A percentile compares a stretch with the other conserved stretches of the same genome.
phyloP scores from a whole-genome alignment of 2,113 vertebrate genomes.

The Anguilla japonica region DNA sequence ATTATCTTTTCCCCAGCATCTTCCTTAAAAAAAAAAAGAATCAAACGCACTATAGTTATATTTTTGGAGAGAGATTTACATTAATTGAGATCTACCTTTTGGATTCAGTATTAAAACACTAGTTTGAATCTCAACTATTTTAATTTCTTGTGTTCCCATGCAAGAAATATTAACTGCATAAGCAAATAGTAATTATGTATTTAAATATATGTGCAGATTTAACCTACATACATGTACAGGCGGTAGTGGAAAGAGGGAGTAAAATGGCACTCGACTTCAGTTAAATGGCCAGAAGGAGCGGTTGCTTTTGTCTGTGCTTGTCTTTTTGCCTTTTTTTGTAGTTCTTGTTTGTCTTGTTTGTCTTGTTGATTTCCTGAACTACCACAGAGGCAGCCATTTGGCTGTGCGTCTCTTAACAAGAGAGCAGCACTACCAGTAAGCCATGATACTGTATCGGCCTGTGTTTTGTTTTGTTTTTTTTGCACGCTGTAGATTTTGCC shows the following conservation, averaged over 20 bases:
- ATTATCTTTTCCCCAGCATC: neutral
- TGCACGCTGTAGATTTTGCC: constrained; percentile 10
- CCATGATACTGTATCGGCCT: constrained; percentile 1
- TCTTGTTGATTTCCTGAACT: neutral
- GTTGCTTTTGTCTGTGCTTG: neutral
- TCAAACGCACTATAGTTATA: neutral
- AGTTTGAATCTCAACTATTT: neutral
- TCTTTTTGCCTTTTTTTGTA: neutral
- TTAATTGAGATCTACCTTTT: neutral
- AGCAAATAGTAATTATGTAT: neutral
- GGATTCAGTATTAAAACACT: neutral
- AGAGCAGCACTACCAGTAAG: neutral
- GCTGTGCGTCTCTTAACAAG: neutral
- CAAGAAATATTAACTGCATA: neutral
- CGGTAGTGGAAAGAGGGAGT: neutral
- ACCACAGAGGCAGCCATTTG: neutral
- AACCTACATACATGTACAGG: neutral
- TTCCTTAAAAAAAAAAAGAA: neutral
- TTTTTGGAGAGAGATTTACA: too few species aligned
- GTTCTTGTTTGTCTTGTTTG: neutral
- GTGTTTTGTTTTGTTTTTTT: neutral
- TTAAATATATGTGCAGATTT: neutral
- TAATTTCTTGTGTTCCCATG: neutral
- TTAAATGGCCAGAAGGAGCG: neutral
- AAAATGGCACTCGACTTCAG: neutral